These are phyloP conservation scores for Grammomys surdaster DNA, from an alignment of 2,113 vertebrate species.

Conservation along the genomic window DNA sequence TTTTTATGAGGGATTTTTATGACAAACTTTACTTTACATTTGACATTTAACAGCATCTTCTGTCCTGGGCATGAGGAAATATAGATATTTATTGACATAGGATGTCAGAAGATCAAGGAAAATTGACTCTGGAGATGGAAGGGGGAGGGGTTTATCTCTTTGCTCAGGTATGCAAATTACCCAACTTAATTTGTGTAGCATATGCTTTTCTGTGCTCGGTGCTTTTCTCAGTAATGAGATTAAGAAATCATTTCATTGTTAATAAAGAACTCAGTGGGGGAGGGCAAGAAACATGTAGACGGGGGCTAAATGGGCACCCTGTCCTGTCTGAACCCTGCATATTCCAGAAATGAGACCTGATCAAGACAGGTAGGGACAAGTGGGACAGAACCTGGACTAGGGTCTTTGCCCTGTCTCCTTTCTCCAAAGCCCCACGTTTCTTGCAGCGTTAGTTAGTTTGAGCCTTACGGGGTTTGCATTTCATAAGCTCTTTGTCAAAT, in stretches of 20 bases:
- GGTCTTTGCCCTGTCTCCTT: not conserved
- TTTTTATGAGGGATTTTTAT: constrained; percentile 84
- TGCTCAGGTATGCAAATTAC: constrained; percentile 72
- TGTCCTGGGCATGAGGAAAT: constrained; percentile 81
- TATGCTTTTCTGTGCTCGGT: constrained; percentile 71
- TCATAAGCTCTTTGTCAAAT: constrained; percentile 20
- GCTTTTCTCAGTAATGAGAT: constrained; percentile 73
- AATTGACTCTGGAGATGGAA: constrained; percentile 79
- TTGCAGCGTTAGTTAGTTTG: not conserved
- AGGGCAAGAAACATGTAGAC: constrained; percentile 3
- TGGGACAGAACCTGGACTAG: not conserved
- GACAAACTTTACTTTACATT: constrained; percentile 86
- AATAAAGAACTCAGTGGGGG: constrained; percentile 74
- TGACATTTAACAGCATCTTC: constrained; percentile 87
- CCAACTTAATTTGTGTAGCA: constrained; percentile 73
- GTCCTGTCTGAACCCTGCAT: not conserved
- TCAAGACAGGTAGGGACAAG: not conserved
- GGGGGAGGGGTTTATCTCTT: constrained; percentile 40
- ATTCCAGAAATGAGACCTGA: constrained; percentile 24
- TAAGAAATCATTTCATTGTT: constrained; percentile 77
- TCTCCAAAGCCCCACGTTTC: not conserved
- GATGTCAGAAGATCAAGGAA: constrained; percentile 72
- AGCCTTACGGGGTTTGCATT: not conserved
- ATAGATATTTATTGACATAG: constrained; percentile 84
- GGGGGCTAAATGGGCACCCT: not conserved